Percentiles rank a stretch among this genome's conserved stretches.
phyloP scores from a whole-genome alignment of 2,888 invertebrate genomes.

The Camptogramma bilineatum region DNA sequence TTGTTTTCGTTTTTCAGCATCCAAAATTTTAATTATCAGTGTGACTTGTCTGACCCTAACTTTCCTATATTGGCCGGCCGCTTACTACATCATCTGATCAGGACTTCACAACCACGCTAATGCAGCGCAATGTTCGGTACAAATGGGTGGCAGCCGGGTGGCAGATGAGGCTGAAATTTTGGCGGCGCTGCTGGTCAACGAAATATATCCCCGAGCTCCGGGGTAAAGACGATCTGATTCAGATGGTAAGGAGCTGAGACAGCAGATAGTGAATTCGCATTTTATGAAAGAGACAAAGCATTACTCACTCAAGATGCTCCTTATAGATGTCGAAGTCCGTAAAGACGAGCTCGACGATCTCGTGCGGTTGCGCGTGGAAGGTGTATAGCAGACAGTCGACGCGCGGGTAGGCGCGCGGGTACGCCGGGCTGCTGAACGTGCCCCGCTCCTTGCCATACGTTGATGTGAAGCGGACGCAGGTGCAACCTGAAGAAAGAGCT shows the following conservation, averaged over 20 bases:
- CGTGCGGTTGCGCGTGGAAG: constrained; percentile 91
- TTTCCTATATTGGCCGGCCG: no score
- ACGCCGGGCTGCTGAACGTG: constrained; percentile 93
- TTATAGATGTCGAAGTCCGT: constrained; percentile 91
- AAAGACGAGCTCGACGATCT: constrained; percentile 93
- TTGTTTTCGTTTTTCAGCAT: no score
- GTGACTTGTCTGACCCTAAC: no score
- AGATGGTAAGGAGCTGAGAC: background rate
- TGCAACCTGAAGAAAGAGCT: constrained; percentile 88
- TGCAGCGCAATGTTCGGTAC: no score
- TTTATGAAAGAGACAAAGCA: background rate
- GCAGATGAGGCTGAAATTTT: no score
- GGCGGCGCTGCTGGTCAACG: no score
- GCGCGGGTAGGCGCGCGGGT: constrained; percentile 90
- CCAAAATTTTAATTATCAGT: no score
- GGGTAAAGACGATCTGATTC: no score
- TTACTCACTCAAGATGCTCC: constrained; percentile 88
- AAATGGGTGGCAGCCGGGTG: no score
- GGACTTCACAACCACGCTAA: no score
- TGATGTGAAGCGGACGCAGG: constrained; percentile 92
- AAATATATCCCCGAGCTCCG: no score
- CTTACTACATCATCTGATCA: no score
- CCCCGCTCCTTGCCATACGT: constrained; percentile 92
- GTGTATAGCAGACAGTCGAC: constrained; percentile 94
- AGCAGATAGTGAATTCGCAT: background rate